Conservation (phyloP, 1,140 invertebrate genomes). For the Acromyrmex charruanus region DNA sequence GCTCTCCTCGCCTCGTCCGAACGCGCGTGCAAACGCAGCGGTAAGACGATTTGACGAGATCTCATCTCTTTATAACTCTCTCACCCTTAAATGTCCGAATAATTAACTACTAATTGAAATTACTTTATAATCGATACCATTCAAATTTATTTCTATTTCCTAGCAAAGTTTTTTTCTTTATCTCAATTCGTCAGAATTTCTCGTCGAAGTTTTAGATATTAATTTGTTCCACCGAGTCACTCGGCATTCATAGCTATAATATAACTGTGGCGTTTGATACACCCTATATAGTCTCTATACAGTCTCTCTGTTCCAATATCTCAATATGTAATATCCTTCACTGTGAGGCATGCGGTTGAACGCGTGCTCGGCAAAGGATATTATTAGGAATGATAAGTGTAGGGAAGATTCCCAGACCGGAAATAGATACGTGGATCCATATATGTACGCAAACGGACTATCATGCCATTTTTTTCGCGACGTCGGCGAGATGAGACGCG, state of each 20-base stretch:
- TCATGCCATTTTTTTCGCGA: constrained; percentile 1
- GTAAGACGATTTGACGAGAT: constrained; percentile 31
- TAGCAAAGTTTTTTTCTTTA: background rate
- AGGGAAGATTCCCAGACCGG: background rate
- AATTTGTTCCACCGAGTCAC: background rate
- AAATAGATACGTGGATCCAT: constrained; percentile 35
- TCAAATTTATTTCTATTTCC: background rate
- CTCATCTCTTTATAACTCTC: constrained; percentile 39
- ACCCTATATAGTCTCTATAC: background rate
- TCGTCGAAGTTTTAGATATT: background rate
- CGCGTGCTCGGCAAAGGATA: constrained; percentile 35
- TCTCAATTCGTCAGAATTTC: background rate
- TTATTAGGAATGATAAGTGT: constrained; percentile 56
- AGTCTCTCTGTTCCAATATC: constrained; percentile 21
- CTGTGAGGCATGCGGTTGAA: constrained; percentile 10
- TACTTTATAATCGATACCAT: background rate
- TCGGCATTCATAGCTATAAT: background rate
- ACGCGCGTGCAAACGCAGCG: constrained; percentile 8
- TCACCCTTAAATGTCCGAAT: constrained; percentile 13
- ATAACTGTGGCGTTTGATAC: background rate
- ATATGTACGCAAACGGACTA: background rate
- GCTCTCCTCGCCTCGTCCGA: constrained; percentile 32
- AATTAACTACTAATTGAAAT: constrained; percentile 27
- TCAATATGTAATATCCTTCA: constrained; percentile 39
- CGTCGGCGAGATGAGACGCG: background rate